Evolutionary conservation across 2,797 vertebrate species (phyloP).

Genomic region (Intellagama lesueurii): DNA sequence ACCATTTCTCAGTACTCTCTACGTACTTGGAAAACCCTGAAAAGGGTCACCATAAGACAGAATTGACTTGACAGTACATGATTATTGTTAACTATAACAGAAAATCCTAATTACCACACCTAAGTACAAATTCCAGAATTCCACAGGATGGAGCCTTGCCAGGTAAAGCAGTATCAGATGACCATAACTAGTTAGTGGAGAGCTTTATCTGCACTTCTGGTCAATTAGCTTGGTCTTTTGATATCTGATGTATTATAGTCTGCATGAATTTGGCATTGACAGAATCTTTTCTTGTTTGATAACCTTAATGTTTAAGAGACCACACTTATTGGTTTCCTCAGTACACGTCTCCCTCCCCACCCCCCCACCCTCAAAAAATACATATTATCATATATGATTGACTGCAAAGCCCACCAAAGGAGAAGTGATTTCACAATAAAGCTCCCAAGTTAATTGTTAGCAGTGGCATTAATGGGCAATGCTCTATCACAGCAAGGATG

Average conservation of each 20-base stretch:
- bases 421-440: conserved; percentile 37
- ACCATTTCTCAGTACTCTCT: too few relatives aligned
- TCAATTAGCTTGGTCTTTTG: not conserved
- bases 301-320: not conserved
- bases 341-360: not conserved
- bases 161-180: too few relatives aligned
- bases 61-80: too few relatives aligned
- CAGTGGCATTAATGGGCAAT: not conserved
- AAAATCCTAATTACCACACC: too few relatives aligned
- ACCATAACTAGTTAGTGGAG: too few relatives aligned
- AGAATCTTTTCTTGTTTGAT: conserved; percentile 14
- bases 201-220: not conserved
- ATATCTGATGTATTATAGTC: not conserved
- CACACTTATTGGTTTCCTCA: not conserved
- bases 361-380: not conserved
- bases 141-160: too few relatives aligned
- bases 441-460: not conserved
- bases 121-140: too few relatives aligned
- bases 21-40: too few relatives aligned
- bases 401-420: not conserved
- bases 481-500: not conserved
- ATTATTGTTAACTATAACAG: too few relatives aligned
- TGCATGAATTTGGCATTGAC: conserved; percentile 27
- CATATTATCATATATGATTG: not conserved
- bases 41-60: too few relatives aligned